A percentile compares a stretch with the other conserved stretches of the same genome.
Conservation (phyloP, 2,797 vertebrate genomes). For the Oryzias dopingdopingensis region DNA sequence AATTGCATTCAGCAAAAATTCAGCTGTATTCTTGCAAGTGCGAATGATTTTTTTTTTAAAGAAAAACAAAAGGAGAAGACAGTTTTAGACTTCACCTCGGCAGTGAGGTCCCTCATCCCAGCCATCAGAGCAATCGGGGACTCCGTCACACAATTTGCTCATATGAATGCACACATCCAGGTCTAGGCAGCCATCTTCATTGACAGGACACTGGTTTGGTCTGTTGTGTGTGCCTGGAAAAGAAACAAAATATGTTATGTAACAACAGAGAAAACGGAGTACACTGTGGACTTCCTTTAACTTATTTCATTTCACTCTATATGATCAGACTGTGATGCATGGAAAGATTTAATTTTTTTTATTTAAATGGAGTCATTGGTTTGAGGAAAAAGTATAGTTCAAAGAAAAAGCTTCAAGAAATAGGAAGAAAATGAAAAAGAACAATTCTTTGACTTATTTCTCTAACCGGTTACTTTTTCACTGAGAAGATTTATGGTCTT, state of each 20-base stretch:
- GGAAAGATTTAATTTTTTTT: no score
- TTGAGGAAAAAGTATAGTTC: no score
- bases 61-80: background rate
- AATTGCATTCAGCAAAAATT: no score
- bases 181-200: slow-evolving; percentile 89
- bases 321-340: background rate
- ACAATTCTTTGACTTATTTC: no score
- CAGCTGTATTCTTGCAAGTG: no score
- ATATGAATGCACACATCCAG: slow-evolving; percentile 89
- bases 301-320: background rate
- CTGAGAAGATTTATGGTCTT: no score
- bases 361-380: no score
- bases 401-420: no score
- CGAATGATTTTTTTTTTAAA: background rate
- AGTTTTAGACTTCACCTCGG: slow-evolving; percentile 76
- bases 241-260: slow-evolving; percentile 20
- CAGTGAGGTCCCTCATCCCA: slow-evolving; percentile 93
- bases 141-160: slow-evolving; percentile 88
- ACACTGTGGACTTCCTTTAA: no score
- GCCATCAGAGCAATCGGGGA: slow-evolving; percentile 86
- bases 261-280: background rate
- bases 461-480: no score
- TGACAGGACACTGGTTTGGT: slow-evolving; percentile 88
- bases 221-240: slow-evolving; percentile 88
- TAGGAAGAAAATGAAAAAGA: no score